Percentiles rank a stretch among this genome's conserved stretches.
Evolutionary conservation across 2,113 vertebrate species (phyloP).

Genomic region (Chaenogobius annularis): DNA sequence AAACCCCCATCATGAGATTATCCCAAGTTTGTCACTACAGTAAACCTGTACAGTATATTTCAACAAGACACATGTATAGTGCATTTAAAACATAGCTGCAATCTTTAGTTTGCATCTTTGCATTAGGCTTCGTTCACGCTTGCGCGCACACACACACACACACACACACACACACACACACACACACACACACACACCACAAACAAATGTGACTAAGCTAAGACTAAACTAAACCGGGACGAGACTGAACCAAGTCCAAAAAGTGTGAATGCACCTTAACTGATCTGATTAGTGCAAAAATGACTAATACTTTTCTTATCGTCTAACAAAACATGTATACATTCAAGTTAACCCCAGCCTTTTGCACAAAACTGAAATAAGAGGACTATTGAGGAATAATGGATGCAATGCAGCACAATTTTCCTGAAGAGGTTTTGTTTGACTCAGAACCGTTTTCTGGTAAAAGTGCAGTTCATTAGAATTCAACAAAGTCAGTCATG

Average conservation of each 20-base stretch:
- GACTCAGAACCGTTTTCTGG: background rate
- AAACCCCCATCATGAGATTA: background rate
- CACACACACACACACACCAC: too few species aligned
- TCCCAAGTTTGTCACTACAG: background rate
- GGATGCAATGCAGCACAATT: background rate
- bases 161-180: too few species aligned
- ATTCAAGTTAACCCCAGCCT: background rate
- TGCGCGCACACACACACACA: background rate
- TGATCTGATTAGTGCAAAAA: background rate
- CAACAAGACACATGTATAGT: background rate
- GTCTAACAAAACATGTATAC: background rate
- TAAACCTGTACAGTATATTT: constrained; percentile 22
- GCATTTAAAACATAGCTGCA: constrained; percentile 2
- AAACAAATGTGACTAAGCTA: background rate
- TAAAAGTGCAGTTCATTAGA: background rate
- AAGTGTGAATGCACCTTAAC: background rate
- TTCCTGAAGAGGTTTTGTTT: background rate
- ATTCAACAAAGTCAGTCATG: background rate
- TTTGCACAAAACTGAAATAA: background rate
- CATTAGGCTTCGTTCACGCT: background rate
- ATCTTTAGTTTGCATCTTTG: background rate
- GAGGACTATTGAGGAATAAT: constrained; percentile 8
- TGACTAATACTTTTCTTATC: background rate
- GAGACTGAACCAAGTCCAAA: background rate
- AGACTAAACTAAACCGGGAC: background rate